Percentiles rank a stretch among this genome's conserved stretches.
These are phyloP conservation scores for Empidonax traillii DNA, from an alignment of 2,113 vertebrate genomes.

Conservation along the genomic window DNA sequence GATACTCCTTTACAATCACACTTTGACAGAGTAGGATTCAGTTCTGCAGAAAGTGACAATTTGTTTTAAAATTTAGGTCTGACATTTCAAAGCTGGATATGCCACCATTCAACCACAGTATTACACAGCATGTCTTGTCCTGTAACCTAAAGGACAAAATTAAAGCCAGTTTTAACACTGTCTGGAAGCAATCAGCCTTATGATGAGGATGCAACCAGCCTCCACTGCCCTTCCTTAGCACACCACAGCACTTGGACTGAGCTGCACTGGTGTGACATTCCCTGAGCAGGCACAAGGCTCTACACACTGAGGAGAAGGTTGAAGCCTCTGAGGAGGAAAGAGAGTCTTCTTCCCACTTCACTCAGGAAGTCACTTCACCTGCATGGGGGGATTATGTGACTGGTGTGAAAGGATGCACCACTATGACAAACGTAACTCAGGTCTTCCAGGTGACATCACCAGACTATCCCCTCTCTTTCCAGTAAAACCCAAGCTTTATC, in stretches of 20 bases:
- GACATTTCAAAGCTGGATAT: neutral
- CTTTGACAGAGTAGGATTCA: neutral
- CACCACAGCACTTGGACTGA: neutral
- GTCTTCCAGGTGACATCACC: neutral
- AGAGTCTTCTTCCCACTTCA: neutral
- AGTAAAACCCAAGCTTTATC: neutral
- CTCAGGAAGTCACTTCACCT: neutral
- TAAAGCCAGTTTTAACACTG: neutral
- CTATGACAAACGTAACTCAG: neutral
- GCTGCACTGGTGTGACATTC: neutral
- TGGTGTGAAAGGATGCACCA: neutral
- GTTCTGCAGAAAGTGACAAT: neutral
- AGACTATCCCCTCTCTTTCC: neutral
- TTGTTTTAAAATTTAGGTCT: neutral
- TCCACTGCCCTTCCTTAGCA: neutral
- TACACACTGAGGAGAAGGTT: neutral
- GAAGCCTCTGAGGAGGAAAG: neutral
- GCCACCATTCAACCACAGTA: neutral
- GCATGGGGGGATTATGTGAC: neutral
- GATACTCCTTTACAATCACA: neutral
- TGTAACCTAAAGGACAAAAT: neutral
- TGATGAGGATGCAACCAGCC: neutral
- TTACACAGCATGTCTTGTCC: neutral
- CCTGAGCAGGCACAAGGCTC: neutral
- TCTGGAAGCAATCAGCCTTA: neutral